Conservation (phyloP, 2,797 vertebrate genomes). For the Cottoperca gobio region DNA sequence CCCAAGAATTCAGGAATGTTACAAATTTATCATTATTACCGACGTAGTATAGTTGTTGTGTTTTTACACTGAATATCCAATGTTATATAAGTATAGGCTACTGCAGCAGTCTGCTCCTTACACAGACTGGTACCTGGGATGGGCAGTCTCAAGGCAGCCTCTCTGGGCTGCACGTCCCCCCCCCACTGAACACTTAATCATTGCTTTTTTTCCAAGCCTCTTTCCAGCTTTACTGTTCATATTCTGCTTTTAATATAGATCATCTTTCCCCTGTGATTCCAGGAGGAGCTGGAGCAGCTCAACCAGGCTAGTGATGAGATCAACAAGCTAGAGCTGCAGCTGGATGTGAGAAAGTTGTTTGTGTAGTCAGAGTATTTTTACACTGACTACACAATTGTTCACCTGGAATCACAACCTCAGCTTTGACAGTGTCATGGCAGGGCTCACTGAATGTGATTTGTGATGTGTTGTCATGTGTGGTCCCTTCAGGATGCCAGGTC, state of each 20-base stretch:
- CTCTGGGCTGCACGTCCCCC: neutral
- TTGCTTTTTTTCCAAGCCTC: neutral
- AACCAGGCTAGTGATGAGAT: slow-evolving; percentile 95
- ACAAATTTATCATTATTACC: no score
- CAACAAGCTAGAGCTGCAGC: slow-evolving; percentile 91
- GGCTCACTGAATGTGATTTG: neutral
- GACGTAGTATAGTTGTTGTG: neutral
- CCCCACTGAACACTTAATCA: neutral
- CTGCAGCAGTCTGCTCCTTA: neutral
- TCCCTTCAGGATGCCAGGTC: slow-evolving; percentile 88
- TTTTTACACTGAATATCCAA: neutral
- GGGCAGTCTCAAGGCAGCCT: neutral
- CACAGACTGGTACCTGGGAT: slow-evolving; percentile 4
- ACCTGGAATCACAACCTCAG: neutral
- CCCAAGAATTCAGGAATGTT: slow-evolving; percentile 88
- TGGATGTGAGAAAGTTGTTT: slow-evolving; percentile 86
- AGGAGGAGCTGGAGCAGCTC: slow-evolving; percentile 94
- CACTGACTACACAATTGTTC: no score
- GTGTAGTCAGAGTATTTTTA: neutral
- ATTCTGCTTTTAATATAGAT: neutral
- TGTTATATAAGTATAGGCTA: no score
- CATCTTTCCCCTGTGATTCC: slow-evolving; percentile 28
- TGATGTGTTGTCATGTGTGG: neutral
- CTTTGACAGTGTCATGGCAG: neutral
- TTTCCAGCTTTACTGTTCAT: neutral